Conservation (phyloP, 2,113 vertebrate species). For the Carettochelys insculpta region DNA sequence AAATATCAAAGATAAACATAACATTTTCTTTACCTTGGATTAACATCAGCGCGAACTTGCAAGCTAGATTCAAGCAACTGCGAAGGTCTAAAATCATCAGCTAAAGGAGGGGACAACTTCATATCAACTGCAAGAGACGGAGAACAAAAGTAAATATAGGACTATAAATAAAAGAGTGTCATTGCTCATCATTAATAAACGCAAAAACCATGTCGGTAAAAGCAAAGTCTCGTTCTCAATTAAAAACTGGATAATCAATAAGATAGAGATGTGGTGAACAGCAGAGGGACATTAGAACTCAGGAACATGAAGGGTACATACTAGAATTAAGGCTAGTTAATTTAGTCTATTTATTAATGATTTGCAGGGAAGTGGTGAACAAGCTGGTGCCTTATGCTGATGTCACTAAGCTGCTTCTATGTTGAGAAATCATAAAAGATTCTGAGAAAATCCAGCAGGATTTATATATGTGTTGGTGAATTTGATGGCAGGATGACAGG, state of each 20-base stretch:
- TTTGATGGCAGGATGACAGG: neutral
- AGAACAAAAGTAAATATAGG: neutral
- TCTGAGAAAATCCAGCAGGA: neutral
- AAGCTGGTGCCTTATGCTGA: neutral
- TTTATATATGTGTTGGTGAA: neutral
- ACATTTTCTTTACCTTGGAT: constrained; percentile 42
- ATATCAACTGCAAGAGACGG: constrained; percentile 57
- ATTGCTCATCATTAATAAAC: neutral
- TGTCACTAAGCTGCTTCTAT: neutral
- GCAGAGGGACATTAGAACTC: neutral
- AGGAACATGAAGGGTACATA: neutral
- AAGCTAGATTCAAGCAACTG: constrained; percentile 57
- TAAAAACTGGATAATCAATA: neutral
- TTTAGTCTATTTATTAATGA: neutral
- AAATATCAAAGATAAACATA: neutral
- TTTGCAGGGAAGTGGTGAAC: neutral
- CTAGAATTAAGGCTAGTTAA: neutral
- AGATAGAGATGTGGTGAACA: neutral
- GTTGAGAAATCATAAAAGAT: neutral
- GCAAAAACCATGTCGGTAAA: neutral
- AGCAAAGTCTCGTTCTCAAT: neutral
- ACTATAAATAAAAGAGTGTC: neutral
- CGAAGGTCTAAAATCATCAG: constrained; percentile 42
- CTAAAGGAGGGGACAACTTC: constrained; percentile 40
- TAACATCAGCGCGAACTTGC: constrained; percentile 52